Evolutionary conservation across 2,797 vertebrate genomes (phyloP), one percentile per base, ranked within the genome.

Genomic region (Tragopan temminckii): DNA sequence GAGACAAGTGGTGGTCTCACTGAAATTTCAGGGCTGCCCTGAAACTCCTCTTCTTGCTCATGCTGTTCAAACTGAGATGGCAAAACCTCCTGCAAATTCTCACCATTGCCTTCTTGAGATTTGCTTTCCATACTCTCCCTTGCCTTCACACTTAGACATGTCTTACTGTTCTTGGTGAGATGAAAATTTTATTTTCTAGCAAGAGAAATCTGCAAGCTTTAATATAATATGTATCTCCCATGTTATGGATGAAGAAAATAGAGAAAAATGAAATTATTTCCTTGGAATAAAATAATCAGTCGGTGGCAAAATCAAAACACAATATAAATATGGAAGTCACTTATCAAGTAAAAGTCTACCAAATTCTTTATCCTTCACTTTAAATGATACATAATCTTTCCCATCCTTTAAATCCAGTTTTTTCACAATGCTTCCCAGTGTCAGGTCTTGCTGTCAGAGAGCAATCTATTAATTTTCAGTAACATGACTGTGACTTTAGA

Each of bases 111-210:
- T 62, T 45, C 64, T 78, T 48, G 33, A 78, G 36, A 50, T 78
- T 75, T 84, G n/a, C 18, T 68, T 11, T 91, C 31, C 33, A 57
- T 79, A n/a, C 16, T 85, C 40, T 82, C 88, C 59, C 23, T 85
- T 85, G 23, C 12, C 17, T 70, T 1, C 27, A 31, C 48, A 40
- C 38, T 52, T 36, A 70, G 67, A 53, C 20, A 23, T 5, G 0
- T 77, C 72, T 85, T 89, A 53, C 35, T 80, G 62, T 31, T 95
- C 76, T 40, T 85, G 36, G 69, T 40, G 45, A 82, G 15, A 48
- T 45, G 40, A 87, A 62, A 57, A 53, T 82, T 92, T 96, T 75
- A 61, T 80, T 68, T 0, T 75, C 91, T 64, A 68, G 31, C 35
- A 18, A 53, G 40, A 10, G 33, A 90, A 93, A 82, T 71, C 52